Evolutionary conservation across 2,113 vertebrate genomes (phyloP).

Genomic region (Melospiza melodia): DNA sequence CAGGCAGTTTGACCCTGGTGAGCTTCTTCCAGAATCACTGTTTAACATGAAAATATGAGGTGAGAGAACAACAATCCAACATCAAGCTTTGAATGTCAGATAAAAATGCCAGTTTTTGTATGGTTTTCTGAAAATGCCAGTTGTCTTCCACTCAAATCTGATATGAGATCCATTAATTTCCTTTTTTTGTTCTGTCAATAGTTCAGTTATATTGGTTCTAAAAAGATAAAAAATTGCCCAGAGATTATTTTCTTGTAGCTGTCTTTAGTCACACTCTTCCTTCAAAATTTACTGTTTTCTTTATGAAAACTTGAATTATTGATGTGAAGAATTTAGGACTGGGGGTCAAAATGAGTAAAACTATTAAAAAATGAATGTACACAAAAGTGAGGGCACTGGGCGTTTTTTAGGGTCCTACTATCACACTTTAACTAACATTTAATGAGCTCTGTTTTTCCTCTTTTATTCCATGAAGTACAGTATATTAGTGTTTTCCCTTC

Average conservation of each 20-base stretch:
- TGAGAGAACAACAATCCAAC: not conserved
- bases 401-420: not conserved
- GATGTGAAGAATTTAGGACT: not conserved
- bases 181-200: not conserved
- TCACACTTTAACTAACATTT: not conserved
- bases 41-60: not conserved
- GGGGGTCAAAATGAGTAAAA: not conserved
- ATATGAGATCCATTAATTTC: not conserved
- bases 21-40: not conserved
- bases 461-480: not conserved
- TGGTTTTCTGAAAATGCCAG: not conserved
- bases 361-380: not conserved
- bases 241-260: not conserved
- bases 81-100: not conserved
- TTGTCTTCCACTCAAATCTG: not conserved
- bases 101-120: not conserved
- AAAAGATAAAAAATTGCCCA: not conserved
- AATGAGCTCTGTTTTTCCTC: not conserved
- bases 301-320: not conserved
- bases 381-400: not conserved
- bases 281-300: constrained; percentile 13
- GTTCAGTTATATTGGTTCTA: not conserved
- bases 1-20: not conserved
- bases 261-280: not conserved
- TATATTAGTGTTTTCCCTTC: not conserved